Conservation (phyloP, 1,140 invertebrate species). For the Tetramorium simillimum region DNA sequence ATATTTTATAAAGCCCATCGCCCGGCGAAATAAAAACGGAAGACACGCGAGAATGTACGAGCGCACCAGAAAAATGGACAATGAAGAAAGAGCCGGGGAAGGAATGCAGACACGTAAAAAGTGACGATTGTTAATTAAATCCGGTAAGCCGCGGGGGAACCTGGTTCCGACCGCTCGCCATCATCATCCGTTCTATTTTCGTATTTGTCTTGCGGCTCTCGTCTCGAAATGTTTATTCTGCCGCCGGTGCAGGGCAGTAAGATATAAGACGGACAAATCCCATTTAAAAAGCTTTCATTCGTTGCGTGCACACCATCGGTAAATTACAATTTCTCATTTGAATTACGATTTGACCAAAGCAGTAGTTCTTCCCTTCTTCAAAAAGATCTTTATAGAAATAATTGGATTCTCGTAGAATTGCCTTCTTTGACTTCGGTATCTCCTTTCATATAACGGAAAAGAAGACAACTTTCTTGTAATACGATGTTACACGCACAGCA, state of each 20-base stretch:
- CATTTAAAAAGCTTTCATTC: constrained; percentile 44
- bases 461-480: neutral
- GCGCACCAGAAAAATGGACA: constrained; percentile 33
- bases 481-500: no score
- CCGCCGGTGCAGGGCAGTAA: neutral
- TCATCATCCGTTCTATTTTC: constrained; percentile 62
- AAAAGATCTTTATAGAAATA: neutral
- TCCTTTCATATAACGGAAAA: neutral
- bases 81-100: constrained; percentile 37
- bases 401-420: neutral
- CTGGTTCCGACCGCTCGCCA: constrained; percentile 56
- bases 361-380: neutral
- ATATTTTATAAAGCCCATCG: constrained; percentile 54
- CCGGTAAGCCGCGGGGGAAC: constrained; percentile 67
- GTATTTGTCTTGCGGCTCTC: constrained; percentile 72
- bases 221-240: constrained; percentile 67
- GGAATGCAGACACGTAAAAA: constrained; percentile 76
- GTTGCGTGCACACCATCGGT: neutral
- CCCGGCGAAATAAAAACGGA: constrained; percentile 45
- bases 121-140: constrained; percentile 81
- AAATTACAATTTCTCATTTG: constrained; percentile 1
- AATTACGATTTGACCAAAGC: constrained; percentile 10
- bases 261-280: constrained; percentile 42
- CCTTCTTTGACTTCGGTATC: neutral
- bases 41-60: constrained; percentile 57